Evolutionary conservation across 1,140 invertebrate species (phyloP).

Genomic region (Helicorthomorpha holstii): DNA sequence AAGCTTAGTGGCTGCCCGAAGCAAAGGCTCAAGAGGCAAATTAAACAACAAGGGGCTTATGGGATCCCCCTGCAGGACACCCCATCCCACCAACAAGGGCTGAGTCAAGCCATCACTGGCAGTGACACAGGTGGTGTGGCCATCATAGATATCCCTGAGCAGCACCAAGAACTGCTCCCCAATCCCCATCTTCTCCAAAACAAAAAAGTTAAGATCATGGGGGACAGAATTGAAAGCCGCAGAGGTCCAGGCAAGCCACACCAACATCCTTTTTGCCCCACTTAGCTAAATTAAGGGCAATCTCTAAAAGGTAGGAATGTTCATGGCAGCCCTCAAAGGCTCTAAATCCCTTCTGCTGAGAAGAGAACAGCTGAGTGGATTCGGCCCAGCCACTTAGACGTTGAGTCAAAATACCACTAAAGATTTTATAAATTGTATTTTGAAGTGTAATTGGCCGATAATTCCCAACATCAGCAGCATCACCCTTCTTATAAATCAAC

Average conservation of each 20-base stretch:
- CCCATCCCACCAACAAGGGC: background rate
- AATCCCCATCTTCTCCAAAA: too few species aligned
- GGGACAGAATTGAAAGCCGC: too few species aligned
- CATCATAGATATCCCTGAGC: constrained; percentile 5
- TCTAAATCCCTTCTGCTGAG: too few species aligned
- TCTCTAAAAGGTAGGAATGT: too few species aligned
- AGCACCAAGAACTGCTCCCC: too few species aligned
- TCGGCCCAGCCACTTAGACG: background rate
- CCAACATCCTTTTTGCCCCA: too few species aligned
- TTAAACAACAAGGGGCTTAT: constrained; percentile 20
- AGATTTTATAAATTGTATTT: too few species aligned
- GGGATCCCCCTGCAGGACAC: constrained; percentile 19
- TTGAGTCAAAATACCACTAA: constrained; percentile 8
- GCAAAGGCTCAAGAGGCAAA: constrained; percentile 15
- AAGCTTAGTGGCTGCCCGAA: constrained; percentile 3
- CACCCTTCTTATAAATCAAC: constrained; percentile 13
- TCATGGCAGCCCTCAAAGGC: constrained; percentile 9
- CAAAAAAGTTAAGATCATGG: too few species aligned
- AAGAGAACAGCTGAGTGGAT: too few species aligned
- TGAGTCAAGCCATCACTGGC: background rate
- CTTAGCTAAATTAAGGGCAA: too few species aligned
- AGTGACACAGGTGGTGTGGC: too few species aligned
- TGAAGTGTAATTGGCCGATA: constrained; percentile 17
- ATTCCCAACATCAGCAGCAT: constrained; percentile 12
- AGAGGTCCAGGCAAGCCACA: too few species aligned